Evolutionary conservation across 2,113 vertebrate species (phyloP).

Genomic region (Orycteropus afer): DNA sequence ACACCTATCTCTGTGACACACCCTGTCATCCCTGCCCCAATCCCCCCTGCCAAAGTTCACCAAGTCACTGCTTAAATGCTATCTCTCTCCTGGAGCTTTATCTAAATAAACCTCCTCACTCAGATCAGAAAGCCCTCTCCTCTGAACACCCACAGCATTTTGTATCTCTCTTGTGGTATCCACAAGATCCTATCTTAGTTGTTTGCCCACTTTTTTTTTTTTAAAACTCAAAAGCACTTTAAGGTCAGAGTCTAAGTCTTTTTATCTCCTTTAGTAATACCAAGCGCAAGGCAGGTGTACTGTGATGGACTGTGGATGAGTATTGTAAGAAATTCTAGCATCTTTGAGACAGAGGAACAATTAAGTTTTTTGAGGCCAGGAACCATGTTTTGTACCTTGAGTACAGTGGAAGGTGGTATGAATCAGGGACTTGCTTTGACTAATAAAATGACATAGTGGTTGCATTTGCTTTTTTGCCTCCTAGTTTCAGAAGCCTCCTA

Average conservation of each 20-base stretch:
- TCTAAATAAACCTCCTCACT: no score
- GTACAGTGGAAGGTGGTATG: neutral
- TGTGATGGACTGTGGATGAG: neutral
- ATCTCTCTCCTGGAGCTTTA: neutral
- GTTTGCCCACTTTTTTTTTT: neutral
- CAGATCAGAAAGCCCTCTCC: neutral
- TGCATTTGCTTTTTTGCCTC: neutral
- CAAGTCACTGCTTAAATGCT: neutral
- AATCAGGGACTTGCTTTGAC: neutral
- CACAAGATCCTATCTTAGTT: neutral
- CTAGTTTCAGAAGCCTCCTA: neutral
- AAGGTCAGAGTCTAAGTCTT: neutral
- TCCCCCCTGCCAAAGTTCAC: neutral
- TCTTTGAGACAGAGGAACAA: neutral
- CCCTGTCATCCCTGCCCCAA: neutral
- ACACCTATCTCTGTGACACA: neutral
- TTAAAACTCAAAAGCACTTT: neutral
- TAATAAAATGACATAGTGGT: neutral
- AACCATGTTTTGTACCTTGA: neutral
- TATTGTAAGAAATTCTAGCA: neutral
- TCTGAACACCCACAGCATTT: neutral
- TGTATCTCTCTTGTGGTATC: neutral
- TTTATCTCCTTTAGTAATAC: accelerated
- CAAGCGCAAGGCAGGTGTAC: neutral
- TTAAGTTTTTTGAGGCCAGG: neutral